Evolutionary conservation across 2,113 vertebrate species (phyloP).

Genomic region (Xenopus tropicalis): DNA sequence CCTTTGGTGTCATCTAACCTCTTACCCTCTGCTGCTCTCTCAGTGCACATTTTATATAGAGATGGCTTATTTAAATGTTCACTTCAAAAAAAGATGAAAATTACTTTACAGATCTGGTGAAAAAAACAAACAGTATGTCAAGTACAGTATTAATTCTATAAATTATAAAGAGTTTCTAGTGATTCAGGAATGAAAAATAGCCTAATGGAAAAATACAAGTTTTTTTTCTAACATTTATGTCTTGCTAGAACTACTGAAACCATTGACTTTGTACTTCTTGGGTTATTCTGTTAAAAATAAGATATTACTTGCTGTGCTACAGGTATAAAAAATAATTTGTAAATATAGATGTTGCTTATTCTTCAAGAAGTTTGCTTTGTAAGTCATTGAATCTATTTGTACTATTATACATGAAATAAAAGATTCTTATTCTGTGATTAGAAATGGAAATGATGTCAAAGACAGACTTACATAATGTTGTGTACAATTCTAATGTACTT

Average conservation of each 20-base stretch:
- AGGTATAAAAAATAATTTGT: neutral
- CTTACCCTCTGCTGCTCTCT: neutral
- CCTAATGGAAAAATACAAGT: neutral
- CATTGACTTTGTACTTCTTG: neutral
- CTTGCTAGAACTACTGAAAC: neutral
- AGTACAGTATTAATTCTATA: constrained; percentile 18
- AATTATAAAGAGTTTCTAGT: constrained; percentile 15
- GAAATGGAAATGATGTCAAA: too few relatives aligned
- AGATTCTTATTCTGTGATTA: too few relatives aligned
- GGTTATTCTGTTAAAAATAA: neutral
- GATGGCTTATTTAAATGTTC: too few relatives aligned
- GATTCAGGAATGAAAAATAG: neutral
- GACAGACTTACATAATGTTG: too few relatives aligned
- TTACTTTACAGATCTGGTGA: neutral
- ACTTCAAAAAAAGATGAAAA: too few relatives aligned
- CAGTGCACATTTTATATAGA: neutral
- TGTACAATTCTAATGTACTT: too few relatives aligned
- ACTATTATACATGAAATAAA: too few relatives aligned
- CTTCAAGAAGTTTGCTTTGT: too few relatives aligned
- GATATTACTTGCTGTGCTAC: neutral
- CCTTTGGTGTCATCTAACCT: constrained; percentile 9
- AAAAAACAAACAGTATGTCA: neutral
- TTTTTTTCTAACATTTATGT: neutral
- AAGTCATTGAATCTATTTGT: too few relatives aligned
- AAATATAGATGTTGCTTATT: neutral